Evolutionary conservation across 2,113 vertebrate genomes (phyloP).

Genomic region (Stomatorhinus ivindoensis): DNA sequence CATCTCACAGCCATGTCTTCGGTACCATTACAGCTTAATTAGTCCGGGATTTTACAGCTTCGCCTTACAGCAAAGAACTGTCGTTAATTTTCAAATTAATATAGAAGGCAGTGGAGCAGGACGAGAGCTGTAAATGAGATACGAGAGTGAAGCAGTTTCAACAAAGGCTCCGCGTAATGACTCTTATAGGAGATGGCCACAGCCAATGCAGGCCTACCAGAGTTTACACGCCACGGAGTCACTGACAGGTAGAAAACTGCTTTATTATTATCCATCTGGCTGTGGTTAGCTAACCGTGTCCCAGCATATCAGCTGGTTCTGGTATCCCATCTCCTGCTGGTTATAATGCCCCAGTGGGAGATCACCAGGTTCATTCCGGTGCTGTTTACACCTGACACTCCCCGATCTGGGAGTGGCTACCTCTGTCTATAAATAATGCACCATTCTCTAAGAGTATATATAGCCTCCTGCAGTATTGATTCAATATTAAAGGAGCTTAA

Average conservation of each 20-base stretch:
- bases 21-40: slow-evolving; percentile 33
- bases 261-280: not conserved
- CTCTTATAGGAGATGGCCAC: slow-evolving; percentile 13
- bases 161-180: slow-evolving; percentile 35
- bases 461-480: not conserved
- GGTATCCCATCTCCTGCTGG: not conserved
- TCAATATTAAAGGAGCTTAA: not conserved
- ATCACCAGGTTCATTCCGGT: not conserved
- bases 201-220: not conserved
- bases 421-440: not conserved
- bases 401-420: not conserved
- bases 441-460: not conserved
- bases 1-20: slow-evolving; percentile 50
- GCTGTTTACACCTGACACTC: not conserved
- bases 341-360: not conserved
- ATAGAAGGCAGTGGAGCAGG: slow-evolving; percentile 39
- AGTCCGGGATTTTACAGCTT: slow-evolving; percentile 36
- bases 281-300: not conserved
- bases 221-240: not conserved
- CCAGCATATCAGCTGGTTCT: not conserved
- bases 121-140: slow-evolving; percentile 46
- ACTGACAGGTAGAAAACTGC: not conserved
- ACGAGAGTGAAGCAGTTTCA: slow-evolving; percentile 41
- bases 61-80: slow-evolving; percentile 38
- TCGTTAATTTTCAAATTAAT: slow-evolving; percentile 55